Evolutionary conservation across 2,113 vertebrate species (phyloP).

Genomic region (Ophthalmolycus amberensis): DNA sequence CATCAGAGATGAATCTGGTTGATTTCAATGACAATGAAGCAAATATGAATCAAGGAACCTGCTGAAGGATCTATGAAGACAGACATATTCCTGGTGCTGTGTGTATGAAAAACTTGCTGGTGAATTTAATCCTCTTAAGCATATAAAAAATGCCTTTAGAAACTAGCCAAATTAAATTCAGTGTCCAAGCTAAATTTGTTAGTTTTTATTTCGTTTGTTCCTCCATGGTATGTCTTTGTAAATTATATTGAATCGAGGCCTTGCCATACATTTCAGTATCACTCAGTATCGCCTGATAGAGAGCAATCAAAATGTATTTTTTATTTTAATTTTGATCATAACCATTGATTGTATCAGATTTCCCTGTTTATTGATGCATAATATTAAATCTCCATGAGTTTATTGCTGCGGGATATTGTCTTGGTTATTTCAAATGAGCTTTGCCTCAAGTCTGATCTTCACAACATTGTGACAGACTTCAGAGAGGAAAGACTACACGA

Average conservation of each 20-base stretch:
- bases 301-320: constrained; percentile 84
- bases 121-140: constrained; percentile 14
- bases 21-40: not conserved
- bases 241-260: constrained; percentile 77
- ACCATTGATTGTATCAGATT: constrained; percentile 85
- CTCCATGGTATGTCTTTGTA: constrained; percentile 78
- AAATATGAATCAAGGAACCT: not conserved
- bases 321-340: constrained; percentile 86
- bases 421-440: constrained; percentile 32
- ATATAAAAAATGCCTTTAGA: constrained; percentile 29
- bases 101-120: constrained; percentile 3
- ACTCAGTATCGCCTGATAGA: constrained; percentile 70
- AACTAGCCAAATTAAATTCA: constrained; percentile 32
- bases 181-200: constrained; percentile 40
- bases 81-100: constrained; percentile 26
- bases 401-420: constrained; percentile 72
- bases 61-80: constrained; percentile 20
- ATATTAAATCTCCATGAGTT: constrained; percentile 92
- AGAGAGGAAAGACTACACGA: not conserved
- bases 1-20: not conserved
- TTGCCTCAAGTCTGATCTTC: not conserved
- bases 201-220: constrained; percentile 33
- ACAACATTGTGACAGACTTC: not conserved
- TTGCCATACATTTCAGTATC: constrained; percentile 86
- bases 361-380: constrained; percentile 86